Conservation (phyloP, 2,113 vertebrate species). For the Cairina moschata region DNA sequence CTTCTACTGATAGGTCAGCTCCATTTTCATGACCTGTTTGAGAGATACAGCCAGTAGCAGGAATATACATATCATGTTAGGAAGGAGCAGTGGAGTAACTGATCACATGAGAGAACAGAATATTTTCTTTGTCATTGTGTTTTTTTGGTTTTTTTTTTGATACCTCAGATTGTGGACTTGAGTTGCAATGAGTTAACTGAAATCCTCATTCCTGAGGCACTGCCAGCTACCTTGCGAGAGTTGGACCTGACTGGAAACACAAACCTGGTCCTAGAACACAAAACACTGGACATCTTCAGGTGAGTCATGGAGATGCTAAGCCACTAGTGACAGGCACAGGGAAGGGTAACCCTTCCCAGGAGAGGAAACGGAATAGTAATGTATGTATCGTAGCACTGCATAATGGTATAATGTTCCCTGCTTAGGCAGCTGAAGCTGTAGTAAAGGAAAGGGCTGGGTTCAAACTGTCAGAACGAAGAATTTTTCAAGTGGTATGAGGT, state of each 20-base stretch:
- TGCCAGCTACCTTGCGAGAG: constrained; percentile 90
- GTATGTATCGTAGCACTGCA: background rate
- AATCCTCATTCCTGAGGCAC: constrained; percentile 89
- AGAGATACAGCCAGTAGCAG: background rate
- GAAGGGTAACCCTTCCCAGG: background rate
- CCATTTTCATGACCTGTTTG: background rate
- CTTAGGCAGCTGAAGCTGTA: background rate
- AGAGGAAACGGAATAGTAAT: background rate
- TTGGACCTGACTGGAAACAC: constrained; percentile 93
- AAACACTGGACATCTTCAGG: constrained; percentile 96
- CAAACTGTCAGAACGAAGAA: background rate
- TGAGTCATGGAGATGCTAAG: constrained; percentile 56
- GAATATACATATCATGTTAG: background rate
- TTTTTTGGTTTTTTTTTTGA: background rate
- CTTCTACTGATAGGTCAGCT: background rate
- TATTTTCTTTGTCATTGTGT: constrained; percentile 28
- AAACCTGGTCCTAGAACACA: constrained; percentile 91
- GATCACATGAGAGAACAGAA: background rate
- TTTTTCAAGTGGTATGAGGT: background rate
- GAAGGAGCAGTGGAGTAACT: background rate
- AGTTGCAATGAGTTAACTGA: constrained; percentile 96
- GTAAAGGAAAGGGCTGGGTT: background rate
- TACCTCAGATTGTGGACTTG: constrained; percentile 89
- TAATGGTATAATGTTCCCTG: background rate
- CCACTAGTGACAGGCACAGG: background rate